Evolutionary conservation across 2,797 vertebrate species (phyloP).

Genomic region (Emydoidea blandingii): DNA sequence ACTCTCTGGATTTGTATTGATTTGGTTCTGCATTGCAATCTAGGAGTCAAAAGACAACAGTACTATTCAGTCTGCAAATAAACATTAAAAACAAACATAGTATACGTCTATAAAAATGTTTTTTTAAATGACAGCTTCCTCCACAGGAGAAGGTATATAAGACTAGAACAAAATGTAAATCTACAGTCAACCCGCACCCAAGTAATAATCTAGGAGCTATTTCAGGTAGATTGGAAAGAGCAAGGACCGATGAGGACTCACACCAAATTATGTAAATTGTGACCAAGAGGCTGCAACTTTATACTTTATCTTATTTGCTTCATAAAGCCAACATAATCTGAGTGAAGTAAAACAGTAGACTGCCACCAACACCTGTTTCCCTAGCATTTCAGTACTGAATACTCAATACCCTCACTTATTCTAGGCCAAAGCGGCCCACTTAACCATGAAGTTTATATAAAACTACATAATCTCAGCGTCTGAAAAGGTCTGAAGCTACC

Average conservation of each 20-base stretch:
- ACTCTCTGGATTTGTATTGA: constrained; percentile 91
- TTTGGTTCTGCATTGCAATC: constrained; percentile 94
- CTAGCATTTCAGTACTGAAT: not conserved
- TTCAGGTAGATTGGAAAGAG: not conserved
- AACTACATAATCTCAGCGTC: not conserved
- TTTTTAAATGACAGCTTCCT: not conserved
- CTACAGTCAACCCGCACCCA: not conserved
- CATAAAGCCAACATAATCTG: not conserved
- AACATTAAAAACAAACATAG: not conserved
- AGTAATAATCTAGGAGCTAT: not conserved
- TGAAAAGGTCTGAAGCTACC: not conserved
- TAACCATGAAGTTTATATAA: not conserved
- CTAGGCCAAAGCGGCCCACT: not conserved
- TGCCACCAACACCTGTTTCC: not conserved
- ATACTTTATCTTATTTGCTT: too few relatives aligned
- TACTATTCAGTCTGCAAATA: not conserved
- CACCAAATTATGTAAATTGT: not conserved
- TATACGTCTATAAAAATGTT: not conserved
- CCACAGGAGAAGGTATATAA: not conserved
- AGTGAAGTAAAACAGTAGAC: not conserved
- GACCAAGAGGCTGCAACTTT: not conserved
- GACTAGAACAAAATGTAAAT: not conserved
- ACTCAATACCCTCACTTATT: not conserved
- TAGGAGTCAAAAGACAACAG: constrained; percentile 67
- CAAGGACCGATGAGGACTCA: not conserved